Evolutionary conservation across 2,888 invertebrate species (phyloP).

Genomic region (Odontocerum albicorne): DNA sequence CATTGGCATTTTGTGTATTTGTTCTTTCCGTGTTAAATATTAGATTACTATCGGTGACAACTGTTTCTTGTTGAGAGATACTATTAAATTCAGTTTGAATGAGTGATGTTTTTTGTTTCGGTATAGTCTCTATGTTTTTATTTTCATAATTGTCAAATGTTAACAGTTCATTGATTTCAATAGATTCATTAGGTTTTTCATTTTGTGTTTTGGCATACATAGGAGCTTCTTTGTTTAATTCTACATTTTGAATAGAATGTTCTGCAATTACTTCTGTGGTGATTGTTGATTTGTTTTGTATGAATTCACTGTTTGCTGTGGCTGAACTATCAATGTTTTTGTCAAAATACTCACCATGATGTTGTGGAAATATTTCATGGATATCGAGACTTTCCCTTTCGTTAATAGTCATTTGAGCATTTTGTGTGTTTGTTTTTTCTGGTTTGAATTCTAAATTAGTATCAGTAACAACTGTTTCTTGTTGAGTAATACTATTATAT

Average conservation of each 20-base stretch:
- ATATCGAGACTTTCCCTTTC: not conserved
- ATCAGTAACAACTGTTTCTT: constrained; percentile 3
- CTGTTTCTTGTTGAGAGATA: constrained; percentile 40
- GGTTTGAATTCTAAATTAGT: not conserved
- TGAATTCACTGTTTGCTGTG: not conserved
- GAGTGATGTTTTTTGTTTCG: constrained; percentile 4
- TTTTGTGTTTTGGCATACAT: constrained; percentile 15
- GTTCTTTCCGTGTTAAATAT: constrained; percentile 34
- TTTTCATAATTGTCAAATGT: constrained; percentile 1
- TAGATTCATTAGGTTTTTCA: constrained; percentile 23
- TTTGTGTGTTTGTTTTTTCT: not conserved
- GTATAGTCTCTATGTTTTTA: not conserved
- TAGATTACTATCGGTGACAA: constrained; percentile 34
- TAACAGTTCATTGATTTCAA: constrained; percentile 9
- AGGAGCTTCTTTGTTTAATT: not conserved
- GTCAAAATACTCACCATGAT: not conserved
- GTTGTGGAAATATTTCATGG: not conserved
- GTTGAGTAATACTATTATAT: not conserved
- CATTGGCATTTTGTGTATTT: constrained; percentile 37
- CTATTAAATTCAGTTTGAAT: constrained; percentile 38
- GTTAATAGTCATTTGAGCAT: not conserved
- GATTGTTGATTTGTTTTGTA: constrained; percentile 36
- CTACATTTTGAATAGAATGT: constrained; percentile 4
- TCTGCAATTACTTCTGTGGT: constrained; percentile 37
- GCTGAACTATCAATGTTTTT: not conserved